Evolutionary conservation across 2,888 invertebrate species (phyloP).

Genomic region (Scotopteryx bipunctaria): DNA sequence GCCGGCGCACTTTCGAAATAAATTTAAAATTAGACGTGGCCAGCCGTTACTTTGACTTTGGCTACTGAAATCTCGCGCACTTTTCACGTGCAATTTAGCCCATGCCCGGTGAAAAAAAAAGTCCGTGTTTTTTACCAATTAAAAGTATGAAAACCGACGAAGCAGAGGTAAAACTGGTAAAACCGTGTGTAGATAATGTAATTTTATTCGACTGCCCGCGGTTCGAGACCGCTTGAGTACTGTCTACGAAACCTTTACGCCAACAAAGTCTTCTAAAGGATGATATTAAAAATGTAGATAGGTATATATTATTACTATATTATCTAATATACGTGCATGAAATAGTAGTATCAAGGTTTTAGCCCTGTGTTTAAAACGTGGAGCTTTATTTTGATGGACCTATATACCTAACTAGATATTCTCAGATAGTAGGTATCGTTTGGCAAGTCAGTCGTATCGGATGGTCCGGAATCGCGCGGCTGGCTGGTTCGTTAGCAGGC

Average conservation of each 20-base stretch:
- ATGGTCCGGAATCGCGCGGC: not conserved
- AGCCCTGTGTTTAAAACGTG: too few species aligned
- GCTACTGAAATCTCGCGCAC: constrained; percentile 11
- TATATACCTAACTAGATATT: too few species aligned
- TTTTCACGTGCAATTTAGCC: constrained; percentile 32
- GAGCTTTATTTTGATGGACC: too few species aligned
- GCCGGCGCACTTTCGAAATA: too few species aligned
- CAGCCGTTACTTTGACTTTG: not conserved
- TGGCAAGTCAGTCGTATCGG: not conserved
- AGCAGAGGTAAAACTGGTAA: constrained; percentile 30
- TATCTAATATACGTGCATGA: too few species aligned
- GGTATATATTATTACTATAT: too few species aligned
- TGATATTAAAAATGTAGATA: too few species aligned
- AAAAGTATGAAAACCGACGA: constrained; percentile 33
- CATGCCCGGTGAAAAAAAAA: constrained; percentile 22
- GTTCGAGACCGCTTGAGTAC: not conserved
- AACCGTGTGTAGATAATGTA: constrained; percentile 35
- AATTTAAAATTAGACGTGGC: not conserved
- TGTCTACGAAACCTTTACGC: too few species aligned
- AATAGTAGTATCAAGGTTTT: too few species aligned
- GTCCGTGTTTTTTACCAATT: constrained; percentile 34
- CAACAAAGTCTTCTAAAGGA: too few species aligned
- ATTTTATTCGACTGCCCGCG: constrained; percentile 19
- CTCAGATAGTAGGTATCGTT: not conserved
- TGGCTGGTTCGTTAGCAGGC: constrained; percentile 34